phyloP scores from a whole-genome alignment of 2,888 invertebrate species.

The Parochlus steinenii region DNA sequence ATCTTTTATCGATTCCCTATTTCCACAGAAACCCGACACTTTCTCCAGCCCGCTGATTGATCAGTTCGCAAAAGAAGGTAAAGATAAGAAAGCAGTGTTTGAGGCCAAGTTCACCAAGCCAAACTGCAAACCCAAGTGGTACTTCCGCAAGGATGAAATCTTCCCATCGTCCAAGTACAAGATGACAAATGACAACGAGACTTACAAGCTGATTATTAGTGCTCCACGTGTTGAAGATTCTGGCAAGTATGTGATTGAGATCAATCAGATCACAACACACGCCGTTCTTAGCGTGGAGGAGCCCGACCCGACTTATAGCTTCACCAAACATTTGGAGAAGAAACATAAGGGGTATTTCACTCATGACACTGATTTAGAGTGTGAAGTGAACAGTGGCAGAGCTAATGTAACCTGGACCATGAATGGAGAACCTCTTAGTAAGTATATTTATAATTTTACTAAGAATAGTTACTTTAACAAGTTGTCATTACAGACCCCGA shows the following conservation, averaged over 20 bases:
- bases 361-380: constrained; percentile 83
- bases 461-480: constrained; percentile 5
- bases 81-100: constrained; percentile 87
- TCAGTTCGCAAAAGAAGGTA: constrained; percentile 86
- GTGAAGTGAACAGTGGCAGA: constrained; percentile 82
- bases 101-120: constrained; percentile 92
- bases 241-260: constrained; percentile 92
- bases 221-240: constrained; percentile 91
- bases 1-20: constrained; percentile 23
- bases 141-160: constrained; percentile 81
- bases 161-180: constrained; percentile 95
- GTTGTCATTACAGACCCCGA: constrained; percentile 6
- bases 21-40: constrained; percentile 69
- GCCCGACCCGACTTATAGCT: constrained; percentile 86
- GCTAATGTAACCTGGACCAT: constrained; percentile 91
- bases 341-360: constrained; percentile 76
- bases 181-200: constrained; percentile 81
- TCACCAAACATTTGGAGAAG: constrained; percentile 80
- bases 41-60: constrained; percentile 92
- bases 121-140: constrained; percentile 88
- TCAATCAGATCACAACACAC: constrained; percentile 73
- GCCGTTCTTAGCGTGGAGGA: constrained; percentile 94
- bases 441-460: constrained; percentile 3
- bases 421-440: constrained; percentile 50
- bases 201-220: constrained; percentile 76